These are phyloP conservation scores for Lissonota sp. DNA, from an alignment of 2,888 invertebrate genomes.

Conservation along the genomic window DNA sequence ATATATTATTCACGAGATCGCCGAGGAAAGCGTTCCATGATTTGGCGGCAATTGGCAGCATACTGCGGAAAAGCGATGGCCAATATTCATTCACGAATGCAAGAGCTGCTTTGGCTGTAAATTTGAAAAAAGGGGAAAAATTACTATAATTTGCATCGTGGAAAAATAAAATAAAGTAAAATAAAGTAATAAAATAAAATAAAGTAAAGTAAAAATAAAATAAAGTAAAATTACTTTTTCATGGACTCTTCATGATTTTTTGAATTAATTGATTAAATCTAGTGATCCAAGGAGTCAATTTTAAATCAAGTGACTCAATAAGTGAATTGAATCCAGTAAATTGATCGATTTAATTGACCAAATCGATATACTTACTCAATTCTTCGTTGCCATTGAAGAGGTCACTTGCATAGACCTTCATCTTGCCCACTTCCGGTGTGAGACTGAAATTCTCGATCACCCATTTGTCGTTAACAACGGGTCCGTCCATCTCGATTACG, in stretches of 20 bases:
- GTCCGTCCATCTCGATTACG: conserved; percentile 76
- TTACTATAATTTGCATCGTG: too few relatives aligned
- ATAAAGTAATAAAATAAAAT: background rate
- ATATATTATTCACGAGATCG: conserved; percentile 85
- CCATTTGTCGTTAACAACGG: conserved; percentile 78
- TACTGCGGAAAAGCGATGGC: conserved; percentile 86
- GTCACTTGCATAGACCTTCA: conserved; percentile 87
- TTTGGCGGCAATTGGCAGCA: conserved; percentile 85
- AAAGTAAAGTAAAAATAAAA: background rate
- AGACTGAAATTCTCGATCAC: conserved; percentile 85
- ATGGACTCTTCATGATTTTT: background rate
- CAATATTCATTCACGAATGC: conserved; percentile 87
- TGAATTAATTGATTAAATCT: background rate
- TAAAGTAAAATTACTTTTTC: too few relatives aligned
- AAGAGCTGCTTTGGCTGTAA: conserved; percentile 86
- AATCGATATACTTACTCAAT: conserved; percentile 88
- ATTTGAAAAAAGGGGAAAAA: too few relatives aligned
- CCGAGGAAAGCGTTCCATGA: conserved; percentile 86
- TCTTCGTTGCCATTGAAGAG: conserved; percentile 87
- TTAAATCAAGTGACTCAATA: too few relatives aligned
- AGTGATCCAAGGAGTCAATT: too few relatives aligned
- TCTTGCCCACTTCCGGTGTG: conserved; percentile 87
- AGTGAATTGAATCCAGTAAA: too few relatives aligned
- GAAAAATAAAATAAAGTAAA: too few relatives aligned
- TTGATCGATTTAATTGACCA: too few relatives aligned